These are phyloP conservation scores for Scrobipalpa costella DNA, from an alignment of 2,888 invertebrate species.

Conservation along the genomic window DNA sequence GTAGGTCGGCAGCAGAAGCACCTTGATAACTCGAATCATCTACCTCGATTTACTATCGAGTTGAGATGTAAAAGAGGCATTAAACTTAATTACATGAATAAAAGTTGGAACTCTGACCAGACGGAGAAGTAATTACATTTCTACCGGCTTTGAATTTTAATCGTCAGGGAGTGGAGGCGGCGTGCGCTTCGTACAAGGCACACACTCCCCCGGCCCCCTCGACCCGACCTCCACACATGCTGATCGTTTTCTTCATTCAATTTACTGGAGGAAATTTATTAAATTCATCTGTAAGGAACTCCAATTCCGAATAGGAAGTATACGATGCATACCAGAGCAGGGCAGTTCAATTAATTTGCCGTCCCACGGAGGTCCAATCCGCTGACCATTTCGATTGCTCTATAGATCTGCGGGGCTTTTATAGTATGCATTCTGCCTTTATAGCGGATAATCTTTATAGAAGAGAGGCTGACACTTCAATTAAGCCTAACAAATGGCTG, in stretches of 20 bases:
- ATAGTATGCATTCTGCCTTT: background rate
- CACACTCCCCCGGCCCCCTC: conserved; percentile 19
- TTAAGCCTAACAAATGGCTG: conserved; percentile 13
- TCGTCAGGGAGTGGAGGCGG: conserved; percentile 50
- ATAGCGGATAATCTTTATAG: conserved; percentile 12
- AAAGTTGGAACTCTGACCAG: conserved; percentile 71
- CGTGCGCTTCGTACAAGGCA: conserved; percentile 18
- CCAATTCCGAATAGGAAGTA: conserved; percentile 23
- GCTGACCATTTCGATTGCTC: conserved; percentile 3
- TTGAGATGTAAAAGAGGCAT: conserved; percentile 65
- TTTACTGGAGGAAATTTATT: conserved; percentile 35
- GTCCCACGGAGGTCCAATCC: conserved; percentile 4
- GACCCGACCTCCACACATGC: conserved; percentile 38
- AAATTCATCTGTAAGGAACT: conserved; percentile 26
- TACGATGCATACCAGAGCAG: conserved; percentile 18
- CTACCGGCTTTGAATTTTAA: conserved; percentile 78
- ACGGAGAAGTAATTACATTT: conserved; percentile 74
- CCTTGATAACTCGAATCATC: conserved; percentile 28
- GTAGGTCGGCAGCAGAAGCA: conserved; percentile 19
- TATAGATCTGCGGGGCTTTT: conserved; percentile 12
- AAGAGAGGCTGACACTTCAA: conserved; percentile 10
- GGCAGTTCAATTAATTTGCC: conserved; percentile 12
- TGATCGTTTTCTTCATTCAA: conserved; percentile 46
- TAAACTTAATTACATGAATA: conserved; percentile 74
- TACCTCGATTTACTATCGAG: conserved; percentile 46